Evolutionary conservation across 1,140 invertebrate species (phyloP).

Genomic region (Drosophila watanabei): DNA sequence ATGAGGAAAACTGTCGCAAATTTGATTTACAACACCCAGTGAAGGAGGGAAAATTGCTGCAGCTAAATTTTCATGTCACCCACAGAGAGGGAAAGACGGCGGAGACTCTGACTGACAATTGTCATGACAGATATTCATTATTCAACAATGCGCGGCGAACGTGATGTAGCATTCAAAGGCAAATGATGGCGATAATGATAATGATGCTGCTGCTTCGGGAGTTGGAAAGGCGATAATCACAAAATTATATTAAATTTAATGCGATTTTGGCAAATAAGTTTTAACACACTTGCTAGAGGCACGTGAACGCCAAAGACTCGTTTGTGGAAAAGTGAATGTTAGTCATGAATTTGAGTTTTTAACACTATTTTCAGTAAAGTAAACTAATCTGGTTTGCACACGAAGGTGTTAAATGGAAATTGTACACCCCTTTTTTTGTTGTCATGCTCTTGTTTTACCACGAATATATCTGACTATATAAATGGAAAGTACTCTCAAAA

Average conservation of each 20-base stretch:
- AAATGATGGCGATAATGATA: slow-evolving; percentile 32
- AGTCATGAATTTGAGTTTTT: slow-evolving; percentile 10
- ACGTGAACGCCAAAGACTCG: slow-evolving; percentile 7
- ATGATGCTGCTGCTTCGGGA: slow-evolving; percentile 24
- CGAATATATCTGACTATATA: slow-evolving; percentile 8
- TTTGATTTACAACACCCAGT: slow-evolving; percentile 68
- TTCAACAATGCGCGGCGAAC: slow-evolving; percentile 59
- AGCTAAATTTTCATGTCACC: slow-evolving; percentile 49
- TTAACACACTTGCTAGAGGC: slow-evolving; percentile 47
- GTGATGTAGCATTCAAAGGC: slow-evolving; percentile 68
- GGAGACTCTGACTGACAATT: slow-evolving; percentile 38
- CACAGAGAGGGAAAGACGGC: slow-evolving; percentile 21
- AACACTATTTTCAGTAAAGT: slow-evolving; percentile 1
- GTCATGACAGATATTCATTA: slow-evolving; percentile 68
- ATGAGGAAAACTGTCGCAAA: slow-evolving; percentile 60
- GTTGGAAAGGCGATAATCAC: slow-evolving; percentile 64
- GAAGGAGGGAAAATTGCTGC: slow-evolving; percentile 26
- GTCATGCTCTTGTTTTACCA: slow-evolving; percentile 28
- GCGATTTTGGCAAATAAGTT: slow-evolving; percentile 43
- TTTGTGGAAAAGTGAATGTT: slow-evolving; percentile 35
- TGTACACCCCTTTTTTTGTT: slow-evolving; percentile 34
- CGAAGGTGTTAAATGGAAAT: slow-evolving; percentile 51
- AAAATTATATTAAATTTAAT: slow-evolving; percentile 69
- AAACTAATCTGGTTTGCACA: slow-evolving; percentile 17
- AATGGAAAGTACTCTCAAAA: slow-evolving; percentile 13